Base-by-base conservation (phyloP, 30 jellyfish, hydroid and myxozoan species). In the Mastigias papua region DNA sequence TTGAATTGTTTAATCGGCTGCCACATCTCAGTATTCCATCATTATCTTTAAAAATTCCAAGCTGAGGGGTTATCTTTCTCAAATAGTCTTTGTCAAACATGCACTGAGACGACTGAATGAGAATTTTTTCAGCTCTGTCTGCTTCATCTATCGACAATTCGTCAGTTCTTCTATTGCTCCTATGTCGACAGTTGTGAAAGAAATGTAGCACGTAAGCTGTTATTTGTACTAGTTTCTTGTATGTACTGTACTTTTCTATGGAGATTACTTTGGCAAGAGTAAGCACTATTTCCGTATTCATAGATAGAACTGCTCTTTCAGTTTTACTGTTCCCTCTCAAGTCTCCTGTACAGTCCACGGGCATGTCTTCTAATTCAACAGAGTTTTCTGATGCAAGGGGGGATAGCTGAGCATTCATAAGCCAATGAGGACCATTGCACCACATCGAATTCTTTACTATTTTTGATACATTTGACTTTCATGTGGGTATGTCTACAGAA, bases 1-100 rank as follows among this genome's bases (percentile, higher is more conserved):
- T 63, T 28, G 89, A 60, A n/a, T 78, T 35, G n/a, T 78, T 35
- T 69, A 78, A 62, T 6, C 89, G 66, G 26, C 89, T 79, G 8
- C 54, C 26, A 34, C 80, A 78, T 34, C 68, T 30, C 62, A 75
- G 26, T 15, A 75, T 48, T 2, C 73, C 75, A 50, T 75, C 86
- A 32, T 75, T 29, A 15, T 75, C 86, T 42, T 48, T 54, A 69
- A 75, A 48, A 48, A 54, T n/a, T 2, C 50, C 74, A 32, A 75
- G 79, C 22, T 78, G 78, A 0, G 48, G 48, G 48, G 31, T 76
- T 33, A 78, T 49, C 34, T 78, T 49, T 33, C 23, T 22, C 10
- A 78, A 31, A 32, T 57, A 33, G 22, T 19, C 80, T 62, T 35
- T 35, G 67, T 75, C 54, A 37, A 29, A 15, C 22, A 46, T 73